Evolutionary conservation across 2,888 invertebrate species (phyloP), one percentile per base, ranked within the genome.

Genomic region (Drosophila rellima): DNA sequence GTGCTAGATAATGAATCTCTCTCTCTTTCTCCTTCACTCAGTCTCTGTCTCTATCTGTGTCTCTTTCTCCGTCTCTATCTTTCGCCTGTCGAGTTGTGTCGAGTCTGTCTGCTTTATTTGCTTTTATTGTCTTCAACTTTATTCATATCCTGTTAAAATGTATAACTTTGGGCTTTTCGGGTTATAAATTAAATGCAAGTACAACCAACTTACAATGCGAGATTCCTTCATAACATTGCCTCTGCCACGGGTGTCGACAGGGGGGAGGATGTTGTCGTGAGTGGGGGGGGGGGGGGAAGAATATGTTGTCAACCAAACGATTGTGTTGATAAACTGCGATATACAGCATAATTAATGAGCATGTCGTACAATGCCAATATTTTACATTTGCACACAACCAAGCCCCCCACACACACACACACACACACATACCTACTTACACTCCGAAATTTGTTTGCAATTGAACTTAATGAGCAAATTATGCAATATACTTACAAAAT

Each of bases 71-170:
- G 31, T n/a, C 18, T n/a, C 18, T 33, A n/a, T 3, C 33, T 51
- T 67, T 15, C 29, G 35, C 47, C 64, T 75, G 64, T 64, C 69
- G 64, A 70, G 73, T 60, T 59, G 60, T 55, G 54, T 35, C 54
- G 15, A 15, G 77, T 71, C 67, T 82, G 76, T 57, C 52, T 74
- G 71, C 69, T 71, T 80, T 82, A 88, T 86, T 89, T 86, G 85
- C 89, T 82, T 89, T 86, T 82, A 88, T 89, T 86, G 88, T 89
- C 88, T 85, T 78, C 82, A 86, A 86, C 85, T 86, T 86, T 86
- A 89, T 89, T 86, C 88, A 86, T 86, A 86, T 86, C 85, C 89
- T 86, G 85, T 82, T 85, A 74, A 86, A 89, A 88, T 89, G 84
- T 85, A 87, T 82, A 89, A 84, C 83, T 88, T 88, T 88, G 80